A percentile compares a stretch with the other conserved stretches of the same genome.
Evolutionary conservation across 1,140 invertebrate genomes (phyloP).

Genomic region (Conopomorpha cramerella): DNA sequence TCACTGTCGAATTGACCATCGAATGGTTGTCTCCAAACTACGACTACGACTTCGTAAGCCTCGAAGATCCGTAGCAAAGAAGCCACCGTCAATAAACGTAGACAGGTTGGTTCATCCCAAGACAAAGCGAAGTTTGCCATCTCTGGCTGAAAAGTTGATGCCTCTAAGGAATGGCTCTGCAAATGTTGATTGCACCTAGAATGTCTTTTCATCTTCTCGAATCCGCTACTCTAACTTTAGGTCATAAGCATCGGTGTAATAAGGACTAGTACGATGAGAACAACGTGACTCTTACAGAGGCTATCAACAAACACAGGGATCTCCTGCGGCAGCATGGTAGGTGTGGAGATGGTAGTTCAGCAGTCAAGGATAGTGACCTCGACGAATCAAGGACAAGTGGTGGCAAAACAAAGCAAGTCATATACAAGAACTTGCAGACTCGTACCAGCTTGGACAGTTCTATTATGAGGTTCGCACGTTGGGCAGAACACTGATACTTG

Average conservation of each 20-base stretch:
- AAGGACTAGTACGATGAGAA: constrained; percentile 16
- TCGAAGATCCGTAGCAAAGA: too few relatives aligned
- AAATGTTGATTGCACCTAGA: constrained; percentile 5
- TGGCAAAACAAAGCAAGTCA: constrained; percentile 8
- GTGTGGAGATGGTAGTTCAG: background rate
- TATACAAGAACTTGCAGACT: too few relatives aligned
- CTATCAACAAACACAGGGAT: constrained; percentile 6
- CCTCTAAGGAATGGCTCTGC: background rate
- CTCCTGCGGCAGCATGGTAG: constrained; percentile 3
- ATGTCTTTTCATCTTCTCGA: constrained; percentile 7
- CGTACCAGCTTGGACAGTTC: constrained; percentile 13
- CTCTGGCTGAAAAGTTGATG: background rate
- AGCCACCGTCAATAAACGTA: constrained; percentile 5
- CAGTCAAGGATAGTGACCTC: constrained; percentile 8
- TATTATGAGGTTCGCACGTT: constrained; percentile 8
- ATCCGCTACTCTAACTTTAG: constrained; percentile 5
- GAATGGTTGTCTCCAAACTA: too few relatives aligned
- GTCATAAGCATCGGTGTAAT: constrained; percentile 3
- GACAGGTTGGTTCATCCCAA: constrained; percentile 5
- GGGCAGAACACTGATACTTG: constrained; percentile 3
- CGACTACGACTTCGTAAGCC: too few relatives aligned
- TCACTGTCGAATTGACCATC: too few relatives aligned
- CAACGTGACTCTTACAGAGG: constrained; percentile 5
- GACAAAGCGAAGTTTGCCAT: constrained; percentile 1
- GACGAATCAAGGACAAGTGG: too few relatives aligned